Evolutionary conservation across 2,797 vertebrate species (phyloP).

Genomic region (Microhierax caerulescens): DNA sequence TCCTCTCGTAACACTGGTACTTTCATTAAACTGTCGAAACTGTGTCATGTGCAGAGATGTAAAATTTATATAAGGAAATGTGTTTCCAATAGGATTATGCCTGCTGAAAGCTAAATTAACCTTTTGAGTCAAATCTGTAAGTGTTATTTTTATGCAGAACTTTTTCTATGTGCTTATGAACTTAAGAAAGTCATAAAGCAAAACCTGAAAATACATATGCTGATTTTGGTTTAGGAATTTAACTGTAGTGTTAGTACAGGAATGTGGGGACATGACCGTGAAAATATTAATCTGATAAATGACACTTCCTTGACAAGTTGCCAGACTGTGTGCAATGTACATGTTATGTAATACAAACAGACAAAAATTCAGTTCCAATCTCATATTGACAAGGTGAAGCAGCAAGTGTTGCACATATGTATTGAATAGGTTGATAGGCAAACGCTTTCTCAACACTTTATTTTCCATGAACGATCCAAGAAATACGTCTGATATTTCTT

Average conservation of each 20-base stretch:
- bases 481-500: background rate
- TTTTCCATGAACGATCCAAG: background rate
- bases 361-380: background rate
- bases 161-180: background rate
- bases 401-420: background rate
- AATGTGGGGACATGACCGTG: background rate
- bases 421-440: background rate
- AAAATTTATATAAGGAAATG: conserved; percentile 27
- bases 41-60: background rate
- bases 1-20: background rate
- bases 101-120: conserved; percentile 43
- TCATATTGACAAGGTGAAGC: background rate
- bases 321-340: background rate
- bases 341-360: background rate
- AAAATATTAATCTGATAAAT: background rate
- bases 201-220: background rate
- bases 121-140: conserved; percentile 15
- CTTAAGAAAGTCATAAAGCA: background rate
- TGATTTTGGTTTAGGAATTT: background rate
- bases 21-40: conserved; percentile 55
- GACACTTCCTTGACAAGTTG: background rate
- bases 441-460: background rate
- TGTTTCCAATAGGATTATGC: conserved; percentile 20
- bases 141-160: background rate
- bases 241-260: background rate